Conservation (phyloP, 2,113 vertebrate genomes). For the Dipodomys ordii region DNA sequence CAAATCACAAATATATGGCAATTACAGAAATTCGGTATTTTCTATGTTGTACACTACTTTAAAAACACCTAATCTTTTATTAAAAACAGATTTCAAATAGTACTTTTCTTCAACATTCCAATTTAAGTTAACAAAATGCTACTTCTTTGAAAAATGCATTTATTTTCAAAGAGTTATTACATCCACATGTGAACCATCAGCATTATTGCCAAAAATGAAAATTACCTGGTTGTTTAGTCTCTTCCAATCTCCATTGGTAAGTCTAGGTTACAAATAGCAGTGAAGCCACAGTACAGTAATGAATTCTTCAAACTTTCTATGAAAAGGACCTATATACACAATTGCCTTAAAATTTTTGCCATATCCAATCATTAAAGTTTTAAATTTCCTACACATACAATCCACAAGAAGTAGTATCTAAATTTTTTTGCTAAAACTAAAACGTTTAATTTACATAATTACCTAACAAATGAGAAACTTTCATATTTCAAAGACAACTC, state of each 20-base stretch:
- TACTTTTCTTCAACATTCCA: conserved; percentile 16
- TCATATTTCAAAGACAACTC: neutral
- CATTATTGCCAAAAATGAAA: conserved; percentile 15
- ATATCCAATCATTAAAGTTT: conserved; percentile 37
- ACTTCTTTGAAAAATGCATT: conserved; percentile 8
- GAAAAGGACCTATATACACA: neutral
- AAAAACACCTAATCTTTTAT: neutral
- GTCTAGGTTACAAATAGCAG: conserved; percentile 24
- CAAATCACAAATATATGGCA: conserved; percentile 9
- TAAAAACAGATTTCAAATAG: conserved; percentile 51
- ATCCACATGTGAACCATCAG: conserved; percentile 8
- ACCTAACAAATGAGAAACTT: conserved; percentile 20
- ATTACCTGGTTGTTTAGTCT: neutral
- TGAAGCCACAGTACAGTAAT: conserved; percentile 1
- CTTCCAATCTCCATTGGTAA: conserved; percentile 10
- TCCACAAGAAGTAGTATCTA: neutral
- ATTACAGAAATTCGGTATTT: conserved; percentile 50
- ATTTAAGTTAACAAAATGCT: conserved; percentile 49
- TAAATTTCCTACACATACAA: neutral
- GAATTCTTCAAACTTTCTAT: conserved; percentile 43
- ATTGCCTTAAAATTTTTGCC: conserved; percentile 14
- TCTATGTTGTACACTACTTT: conserved; percentile 33
- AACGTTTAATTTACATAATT: neutral
- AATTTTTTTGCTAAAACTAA: conserved; percentile 38
- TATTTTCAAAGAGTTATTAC: conserved; percentile 37